Evolutionary conservation across 1,140 invertebrate genomes (phyloP).

Genomic region (Scaptomyza pallida): DNA sequence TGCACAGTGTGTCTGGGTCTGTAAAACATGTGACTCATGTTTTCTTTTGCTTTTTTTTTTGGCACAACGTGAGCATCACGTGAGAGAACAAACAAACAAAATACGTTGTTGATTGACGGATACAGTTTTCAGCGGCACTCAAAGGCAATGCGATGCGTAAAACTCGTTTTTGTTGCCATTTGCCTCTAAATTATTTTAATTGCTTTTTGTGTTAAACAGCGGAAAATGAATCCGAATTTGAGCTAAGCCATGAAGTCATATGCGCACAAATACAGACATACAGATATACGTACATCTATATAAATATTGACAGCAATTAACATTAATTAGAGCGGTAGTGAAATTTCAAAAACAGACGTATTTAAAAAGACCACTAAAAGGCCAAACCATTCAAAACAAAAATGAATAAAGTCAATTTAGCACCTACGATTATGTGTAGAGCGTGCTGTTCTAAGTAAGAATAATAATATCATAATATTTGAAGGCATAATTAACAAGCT

Average conservation of each 20-base stretch:
- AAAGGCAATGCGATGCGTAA: background rate
- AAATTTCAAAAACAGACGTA: conserved; percentile 18
- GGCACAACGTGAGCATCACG: conserved; percentile 72
- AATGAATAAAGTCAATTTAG: conserved; percentile 54
- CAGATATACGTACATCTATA: conserved; percentile 20
- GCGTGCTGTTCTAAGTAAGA: background rate
- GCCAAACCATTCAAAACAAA: conserved; percentile 30
- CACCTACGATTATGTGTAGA: conserved; percentile 22
- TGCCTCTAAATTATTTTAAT: conserved; percentile 3
- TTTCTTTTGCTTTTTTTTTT: conserved; percentile 2
- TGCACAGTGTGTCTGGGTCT: conserved; percentile 42
- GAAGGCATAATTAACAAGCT: conserved; percentile 61
- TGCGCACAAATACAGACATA: conserved; percentile 14
- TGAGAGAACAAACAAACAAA: conserved; percentile 33
- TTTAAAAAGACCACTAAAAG: conserved; percentile 23
- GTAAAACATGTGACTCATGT: conserved; percentile 46
- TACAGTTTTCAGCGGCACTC: conserved; percentile 8
- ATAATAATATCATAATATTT: conserved; percentile 63
- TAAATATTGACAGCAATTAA: conserved; percentile 55
- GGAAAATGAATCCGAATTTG: conserved; percentile 35
- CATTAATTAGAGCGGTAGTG: conserved; percentile 67
- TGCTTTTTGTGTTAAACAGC: background rate
- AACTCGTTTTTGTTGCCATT: conserved; percentile 34
- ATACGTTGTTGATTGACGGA: conserved; percentile 7
- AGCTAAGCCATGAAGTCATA: conserved; percentile 45